A percentile compares a stretch with the other conserved stretches of the same genome.
These are phyloP conservation scores for Agrypnus murinus DNA, from an alignment of 2,888 invertebrate genomes.

Conservation along the genomic window DNA sequence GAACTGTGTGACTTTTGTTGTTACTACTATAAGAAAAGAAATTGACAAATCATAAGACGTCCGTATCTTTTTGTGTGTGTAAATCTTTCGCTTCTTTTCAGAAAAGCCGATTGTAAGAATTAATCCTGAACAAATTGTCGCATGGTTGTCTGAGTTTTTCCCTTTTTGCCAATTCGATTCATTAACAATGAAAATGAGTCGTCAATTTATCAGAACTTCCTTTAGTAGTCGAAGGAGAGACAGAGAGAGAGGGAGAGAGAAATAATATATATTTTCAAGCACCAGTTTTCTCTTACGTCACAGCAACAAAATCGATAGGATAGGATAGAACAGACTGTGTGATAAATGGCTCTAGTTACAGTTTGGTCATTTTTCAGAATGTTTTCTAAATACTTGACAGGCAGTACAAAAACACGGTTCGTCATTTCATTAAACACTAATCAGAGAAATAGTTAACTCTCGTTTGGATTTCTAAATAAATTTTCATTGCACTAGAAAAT, in stretches of 20 bases:
- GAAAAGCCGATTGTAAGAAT: conserved; percentile 1
- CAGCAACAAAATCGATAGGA: conserved; percentile 13
- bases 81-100: too few species aligned
- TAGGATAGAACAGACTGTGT: conserved; percentile 8
- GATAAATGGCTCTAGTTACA: conserved; percentile 25
- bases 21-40: too few species aligned
- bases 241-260: too few species aligned
- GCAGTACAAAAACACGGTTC: conserved; percentile 18
- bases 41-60: too few species aligned
- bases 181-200: conserved; percentile 10
- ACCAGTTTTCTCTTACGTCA: conserved; percentile 6
- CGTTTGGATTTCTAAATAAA: too few species aligned
- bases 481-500: too few species aligned
- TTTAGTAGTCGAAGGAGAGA: too few species aligned
- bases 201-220: conserved; percentile 23
- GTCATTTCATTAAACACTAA: conserved; percentile 12
- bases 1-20: too few species aligned
- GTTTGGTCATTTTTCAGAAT: conserved; percentile 20
- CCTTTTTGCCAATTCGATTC: conserved; percentile 13
- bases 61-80: too few species aligned
- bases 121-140: conserved; percentile 21
- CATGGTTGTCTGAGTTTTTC: background rate
- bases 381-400: conserved; percentile 20
- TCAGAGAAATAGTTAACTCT: too few species aligned
- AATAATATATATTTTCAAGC: conserved; percentile 12